Evolutionary conservation across 64 coral and sea anemone genomes (phyloP).

Genomic region (Dendronephthya gigantea): DNA sequence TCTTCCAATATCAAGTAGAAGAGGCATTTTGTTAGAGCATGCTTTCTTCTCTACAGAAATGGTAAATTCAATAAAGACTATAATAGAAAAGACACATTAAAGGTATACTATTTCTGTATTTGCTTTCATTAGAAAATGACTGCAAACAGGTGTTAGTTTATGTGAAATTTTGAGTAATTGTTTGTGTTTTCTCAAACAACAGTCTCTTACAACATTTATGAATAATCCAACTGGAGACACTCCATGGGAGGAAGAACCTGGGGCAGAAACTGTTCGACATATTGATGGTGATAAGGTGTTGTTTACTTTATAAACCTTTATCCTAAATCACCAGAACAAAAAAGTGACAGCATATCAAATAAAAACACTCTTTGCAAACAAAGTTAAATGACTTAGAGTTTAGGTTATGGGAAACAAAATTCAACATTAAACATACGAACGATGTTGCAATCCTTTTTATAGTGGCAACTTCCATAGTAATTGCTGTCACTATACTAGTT

Average conservation of each 20-base stretch:
- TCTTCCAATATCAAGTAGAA: not conserved
- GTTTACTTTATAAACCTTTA: not conserved
- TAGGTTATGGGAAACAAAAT: no score
- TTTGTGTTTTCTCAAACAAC: not conserved
- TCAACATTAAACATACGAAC: no score
- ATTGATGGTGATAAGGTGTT: slow-evolving; percentile 43
- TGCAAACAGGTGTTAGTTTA: no score
- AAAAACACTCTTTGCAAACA: no score
- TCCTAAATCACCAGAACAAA: no score
- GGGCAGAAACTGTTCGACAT: slow-evolving; percentile 63
- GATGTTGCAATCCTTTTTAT: no score
- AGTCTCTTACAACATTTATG: slow-evolving; percentile 87
- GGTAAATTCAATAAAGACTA: slow-evolving; percentile 99
- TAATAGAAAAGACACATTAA: slow-evolving; percentile 79
- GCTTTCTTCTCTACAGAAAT: slow-evolving; percentile 50
- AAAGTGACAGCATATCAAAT: no score
- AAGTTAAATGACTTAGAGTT: no score
- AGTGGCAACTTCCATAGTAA: no score
- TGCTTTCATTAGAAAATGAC: no score
- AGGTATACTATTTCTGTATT: slow-evolving; percentile 32
- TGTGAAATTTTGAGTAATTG: no score
- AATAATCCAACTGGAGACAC: slow-evolving; percentile 79
- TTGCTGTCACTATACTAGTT: not conserved
- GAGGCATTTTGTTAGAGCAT: no score
- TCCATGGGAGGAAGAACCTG: slow-evolving; percentile 86